Evolutionary conservation across 1,140 invertebrate genomes (phyloP).

Genomic region (Solen grandis): DNA sequence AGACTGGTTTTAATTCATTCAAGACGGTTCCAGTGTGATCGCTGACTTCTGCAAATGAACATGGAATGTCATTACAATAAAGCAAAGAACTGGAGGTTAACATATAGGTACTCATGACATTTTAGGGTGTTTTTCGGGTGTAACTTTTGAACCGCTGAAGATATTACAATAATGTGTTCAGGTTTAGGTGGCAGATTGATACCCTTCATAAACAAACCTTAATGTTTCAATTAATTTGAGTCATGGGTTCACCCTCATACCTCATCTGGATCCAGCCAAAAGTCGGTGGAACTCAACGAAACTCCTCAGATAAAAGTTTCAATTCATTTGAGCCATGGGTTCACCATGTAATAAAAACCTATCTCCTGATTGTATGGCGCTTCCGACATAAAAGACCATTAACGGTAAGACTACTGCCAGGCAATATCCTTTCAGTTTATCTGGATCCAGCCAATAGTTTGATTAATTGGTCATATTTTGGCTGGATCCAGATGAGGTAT

Average conservation of each 20-base stretch:
- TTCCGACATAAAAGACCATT: not conserved
- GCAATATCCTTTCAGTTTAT: not conserved
- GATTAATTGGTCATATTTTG: not conserved
- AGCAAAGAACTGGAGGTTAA: not conserved
- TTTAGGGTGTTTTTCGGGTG: not conserved
- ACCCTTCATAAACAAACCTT: not conserved
- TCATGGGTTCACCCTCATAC: not conserved
- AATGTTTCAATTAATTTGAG: not conserved
- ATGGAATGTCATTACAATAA: not conserved
- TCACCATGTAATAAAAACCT: not conserved
- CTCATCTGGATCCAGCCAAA: not conserved
- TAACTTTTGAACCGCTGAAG: not conserved
- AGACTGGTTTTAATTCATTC: not conserved
- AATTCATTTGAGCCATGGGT: not conserved
- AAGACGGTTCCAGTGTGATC: not conserved
- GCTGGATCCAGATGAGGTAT: not conserved
- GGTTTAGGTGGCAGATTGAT: not conserved
- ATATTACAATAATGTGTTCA: not conserved
- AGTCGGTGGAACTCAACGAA: not conserved
- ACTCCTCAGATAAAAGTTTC: not conserved
- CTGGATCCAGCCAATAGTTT: not conserved
- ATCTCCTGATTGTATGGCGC: not conserved
- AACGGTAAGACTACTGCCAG: not conserved
- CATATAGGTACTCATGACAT: not conserved
- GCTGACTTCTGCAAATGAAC: not conserved